Base-by-base conservation (phyloP, 1,140 invertebrate genomes). In the Cydia amplana region DNA sequence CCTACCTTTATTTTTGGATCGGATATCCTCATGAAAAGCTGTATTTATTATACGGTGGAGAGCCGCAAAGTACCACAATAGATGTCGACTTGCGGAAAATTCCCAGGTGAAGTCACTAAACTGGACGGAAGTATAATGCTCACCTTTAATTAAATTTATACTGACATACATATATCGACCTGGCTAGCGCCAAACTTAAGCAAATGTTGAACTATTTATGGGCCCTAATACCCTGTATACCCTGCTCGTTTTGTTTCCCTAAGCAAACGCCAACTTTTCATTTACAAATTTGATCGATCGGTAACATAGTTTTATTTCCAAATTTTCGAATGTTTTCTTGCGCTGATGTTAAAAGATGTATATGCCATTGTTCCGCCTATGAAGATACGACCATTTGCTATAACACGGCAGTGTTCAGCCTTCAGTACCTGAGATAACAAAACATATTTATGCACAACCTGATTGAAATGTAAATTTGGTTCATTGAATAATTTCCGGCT, bases 191-290 rank as follows among this genome's bases (percentile, higher is more conserved):
- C n/a, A n/a, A n/a, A n/a, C n/a, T n/a, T n/a, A n/a, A n/a, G n/a
- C n/a, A n/a, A n/a, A n/a, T n/a, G n/a, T n/a, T n/a, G n/a, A n/a
- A n/a, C n/a, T n/a, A n/a, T n/a, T n/a, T n/a, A n/a, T n/a, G n/a
- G n/a, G n/a, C n/a, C n/a, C n/a, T n/a, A n/a, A n/a, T n/a, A n/a
- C n/a, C n/a, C n/a, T n/a, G n/a, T n/a, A n/a, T n/a, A n/a, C n/a
- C n/a, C n/a, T n/a, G n/a, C n/a, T n/a, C n/a, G n/a, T n/a, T n/a
- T n/a, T n/a, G n/a, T n/a, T n/a, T n/a, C n/a, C n/a, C n/a, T n/a
- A n/a, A n/a, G n/a, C n/a, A 63, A 80, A 80, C 76, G 76, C 65
- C 78, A 77, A 80, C 74, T 76, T 80, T 70, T 78, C 79, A 76
- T 73, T 76, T 74, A 75, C 16, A 67, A 67, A 36, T 67, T 67